phyloP scores from a whole-genome alignment of 2,888 invertebrate genomes.

The Ptilodon capucinus region DNA sequence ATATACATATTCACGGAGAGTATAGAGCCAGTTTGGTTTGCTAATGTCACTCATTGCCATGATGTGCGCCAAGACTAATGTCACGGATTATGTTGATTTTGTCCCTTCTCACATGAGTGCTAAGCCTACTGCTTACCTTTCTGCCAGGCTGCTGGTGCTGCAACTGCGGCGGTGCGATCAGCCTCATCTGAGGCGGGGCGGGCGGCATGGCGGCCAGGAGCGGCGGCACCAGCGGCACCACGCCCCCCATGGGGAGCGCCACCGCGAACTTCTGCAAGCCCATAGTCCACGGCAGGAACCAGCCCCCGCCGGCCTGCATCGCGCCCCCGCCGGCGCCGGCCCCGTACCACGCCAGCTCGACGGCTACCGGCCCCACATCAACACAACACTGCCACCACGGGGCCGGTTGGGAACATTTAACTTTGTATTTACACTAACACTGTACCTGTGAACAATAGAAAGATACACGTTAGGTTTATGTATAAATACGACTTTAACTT shows the following conservation, averaged over 20 bases:
- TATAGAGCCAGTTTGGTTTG: no score
- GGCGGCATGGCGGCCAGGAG: constrained; percentile 70
- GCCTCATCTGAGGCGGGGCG: constrained; percentile 64
- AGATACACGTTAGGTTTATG: no score
- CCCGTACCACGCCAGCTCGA: constrained; percentile 81
- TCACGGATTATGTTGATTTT: no score
- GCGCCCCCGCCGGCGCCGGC: constrained; percentile 65
- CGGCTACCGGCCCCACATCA: constrained; percentile 62
- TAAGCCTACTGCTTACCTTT: constrained; percentile 52
- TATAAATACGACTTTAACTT: no score
- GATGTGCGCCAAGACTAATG: no score
- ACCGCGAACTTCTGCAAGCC: constrained; percentile 78
- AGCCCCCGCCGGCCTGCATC: constrained; percentile 77
- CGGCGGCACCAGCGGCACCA: constrained; percentile 71
- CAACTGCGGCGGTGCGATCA: constrained; percentile 69
- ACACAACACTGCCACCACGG: constrained; percentile 50
- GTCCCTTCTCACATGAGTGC: no score
- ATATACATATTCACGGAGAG: no score
- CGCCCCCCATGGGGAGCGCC: constrained; percentile 76
- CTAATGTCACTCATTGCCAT: no score
- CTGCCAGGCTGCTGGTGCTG: constrained; percentile 62
- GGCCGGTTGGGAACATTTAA: constrained; percentile 27
- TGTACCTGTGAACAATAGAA: constrained; percentile 66
- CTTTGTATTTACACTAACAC: constrained; percentile 52
- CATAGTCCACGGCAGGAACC: constrained; percentile 77